Conservation (phyloP, 30 jellyfish, hydroid and myxozoan genomes). For the Rhopilema esculentum region DNA sequence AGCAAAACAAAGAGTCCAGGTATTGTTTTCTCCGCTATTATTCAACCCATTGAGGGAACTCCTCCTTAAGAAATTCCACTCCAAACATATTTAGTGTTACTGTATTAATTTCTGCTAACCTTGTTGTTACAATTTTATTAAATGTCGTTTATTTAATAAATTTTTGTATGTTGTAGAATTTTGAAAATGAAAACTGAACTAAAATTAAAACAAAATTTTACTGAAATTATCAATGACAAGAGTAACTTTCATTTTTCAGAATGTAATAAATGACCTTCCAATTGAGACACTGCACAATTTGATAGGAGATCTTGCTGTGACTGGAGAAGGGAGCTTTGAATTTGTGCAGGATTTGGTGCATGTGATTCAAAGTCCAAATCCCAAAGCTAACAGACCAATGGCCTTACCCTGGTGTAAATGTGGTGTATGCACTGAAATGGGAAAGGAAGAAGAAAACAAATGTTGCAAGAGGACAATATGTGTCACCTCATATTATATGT, state of each 20-base stretch:
- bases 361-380: conserved; percentile 9
- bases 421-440: conserved; percentile 22
- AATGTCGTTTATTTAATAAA: not conserved
- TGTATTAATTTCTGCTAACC: not conserved
- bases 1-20: not conserved
- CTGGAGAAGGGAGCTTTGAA: conserved; percentile 29
- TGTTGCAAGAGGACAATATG: conserved; percentile 57
- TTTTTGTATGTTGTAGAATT: not conserved
- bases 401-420: conserved; percentile 30
- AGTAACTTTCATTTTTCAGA: not conserved
- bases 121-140: not conserved
- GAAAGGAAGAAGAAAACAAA: conserved; percentile 31
- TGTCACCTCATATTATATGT: conserved; percentile 14
- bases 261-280: conserved; percentile 15
- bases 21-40: not conserved
- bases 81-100: not conserved
- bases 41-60: not conserved
- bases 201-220: not conserved
- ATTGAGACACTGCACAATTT: conserved; percentile 7
- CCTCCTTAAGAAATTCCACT: not conserved
- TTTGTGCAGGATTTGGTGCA: conserved; percentile 33
- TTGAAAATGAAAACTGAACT: not conserved
- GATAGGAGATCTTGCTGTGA: conserved; percentile 3
- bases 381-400: not conserved
- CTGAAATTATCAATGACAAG: not conserved